Conservation (phyloP, 1,140 invertebrate species). For the Tachypleus tridentatus region DNA sequence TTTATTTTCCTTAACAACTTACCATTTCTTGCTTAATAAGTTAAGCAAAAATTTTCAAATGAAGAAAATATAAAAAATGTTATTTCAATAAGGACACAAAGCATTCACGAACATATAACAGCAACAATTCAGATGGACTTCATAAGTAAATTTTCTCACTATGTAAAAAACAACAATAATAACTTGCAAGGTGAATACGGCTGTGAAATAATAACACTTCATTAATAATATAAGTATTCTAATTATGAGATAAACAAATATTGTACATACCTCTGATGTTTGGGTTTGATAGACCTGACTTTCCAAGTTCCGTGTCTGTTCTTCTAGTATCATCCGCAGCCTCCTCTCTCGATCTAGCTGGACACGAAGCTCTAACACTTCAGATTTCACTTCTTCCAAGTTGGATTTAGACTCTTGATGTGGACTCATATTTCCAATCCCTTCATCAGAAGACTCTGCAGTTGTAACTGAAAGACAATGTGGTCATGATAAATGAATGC, state of each 20-base stretch:
- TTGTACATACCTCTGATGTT: neutral
- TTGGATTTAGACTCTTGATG: constrained; percentile 20
- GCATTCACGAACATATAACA: neutral
- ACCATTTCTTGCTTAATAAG: too few species aligned
- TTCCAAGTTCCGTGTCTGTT: constrained; percentile 54
- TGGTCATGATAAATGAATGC: too few species aligned
- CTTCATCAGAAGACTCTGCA: constrained; percentile 37
- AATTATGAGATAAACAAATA: too few species aligned
- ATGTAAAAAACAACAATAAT: neutral
- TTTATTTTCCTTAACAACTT: too few species aligned
- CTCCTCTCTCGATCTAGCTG: constrained; percentile 71
- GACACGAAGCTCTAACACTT: constrained; percentile 56
- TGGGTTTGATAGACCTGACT: constrained; percentile 34
- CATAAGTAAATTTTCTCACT: neutral
- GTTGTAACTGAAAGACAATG: neutral
- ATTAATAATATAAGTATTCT: neutral
- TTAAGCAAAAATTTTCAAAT: too few species aligned
- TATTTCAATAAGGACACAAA: too few species aligned
- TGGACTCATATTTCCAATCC: constrained; percentile 30
- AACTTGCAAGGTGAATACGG: neutral
- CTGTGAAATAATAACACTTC: neutral
- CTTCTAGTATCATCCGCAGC: constrained; percentile 60
- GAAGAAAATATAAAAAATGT: too few species aligned
- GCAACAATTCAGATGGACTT: neutral
- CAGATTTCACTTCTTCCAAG: constrained; percentile 38